Evolutionary conservation across 2,797 vertebrate genomes (phyloP).

Genomic region (Poliocrania exsul): DNA sequence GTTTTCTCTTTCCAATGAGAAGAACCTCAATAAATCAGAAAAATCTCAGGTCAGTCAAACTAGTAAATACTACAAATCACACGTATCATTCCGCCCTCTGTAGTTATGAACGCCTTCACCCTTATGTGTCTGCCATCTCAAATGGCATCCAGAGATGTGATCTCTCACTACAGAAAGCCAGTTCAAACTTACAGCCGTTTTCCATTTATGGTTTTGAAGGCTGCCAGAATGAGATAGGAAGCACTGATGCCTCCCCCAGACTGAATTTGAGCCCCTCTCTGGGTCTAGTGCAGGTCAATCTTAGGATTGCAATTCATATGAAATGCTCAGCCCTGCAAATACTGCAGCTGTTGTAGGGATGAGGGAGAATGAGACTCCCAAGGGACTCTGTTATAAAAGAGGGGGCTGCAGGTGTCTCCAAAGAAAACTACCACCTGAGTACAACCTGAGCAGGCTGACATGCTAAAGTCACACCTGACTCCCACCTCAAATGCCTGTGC

Average conservation of each 20-base stretch:
- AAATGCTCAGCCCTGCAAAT: not conserved
- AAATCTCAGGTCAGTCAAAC: fast-evolving
- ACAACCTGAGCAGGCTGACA: not conserved
- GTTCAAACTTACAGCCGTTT: not conserved
- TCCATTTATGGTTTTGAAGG: not conserved
- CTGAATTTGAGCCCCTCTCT: not conserved
- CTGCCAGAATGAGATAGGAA: not conserved
- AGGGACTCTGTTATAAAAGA: not conserved
- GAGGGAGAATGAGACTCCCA: not conserved
- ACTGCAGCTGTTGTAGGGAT: fast-evolving
- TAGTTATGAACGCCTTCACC: not conserved
- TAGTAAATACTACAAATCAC: not conserved
- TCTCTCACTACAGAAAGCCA: not conserved
- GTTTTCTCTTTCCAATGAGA: not conserved
- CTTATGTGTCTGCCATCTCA: fast-evolving
- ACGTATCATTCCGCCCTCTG: not conserved
- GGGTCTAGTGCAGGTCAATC: not conserved
- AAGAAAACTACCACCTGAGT: not conserved
- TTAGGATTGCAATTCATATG: not conserved
- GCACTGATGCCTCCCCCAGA: not conserved
- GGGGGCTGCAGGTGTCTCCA: not conserved
- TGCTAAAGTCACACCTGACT: not conserved
- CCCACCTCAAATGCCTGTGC: not conserved
- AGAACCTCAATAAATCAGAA: not conserved
- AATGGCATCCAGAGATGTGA: not conserved